These are phyloP conservation scores for Crax fasciolata DNA, from an alignment of 2,797 vertebrate species.

Conservation along the genomic window DNA sequence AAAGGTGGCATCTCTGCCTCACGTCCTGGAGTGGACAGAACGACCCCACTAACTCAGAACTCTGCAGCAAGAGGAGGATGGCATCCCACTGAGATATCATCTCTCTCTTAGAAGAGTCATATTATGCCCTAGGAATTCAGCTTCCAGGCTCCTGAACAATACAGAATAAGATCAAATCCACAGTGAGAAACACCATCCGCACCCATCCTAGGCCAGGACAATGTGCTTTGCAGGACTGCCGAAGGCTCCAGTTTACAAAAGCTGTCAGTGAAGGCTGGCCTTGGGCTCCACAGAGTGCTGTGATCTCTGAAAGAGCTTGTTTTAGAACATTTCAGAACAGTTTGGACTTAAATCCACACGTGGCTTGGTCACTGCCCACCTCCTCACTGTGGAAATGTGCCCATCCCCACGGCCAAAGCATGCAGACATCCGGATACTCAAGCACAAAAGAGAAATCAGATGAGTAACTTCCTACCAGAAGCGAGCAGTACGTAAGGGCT, in stretches of 20 bases:
- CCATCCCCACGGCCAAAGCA: background rate
- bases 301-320: background rate
- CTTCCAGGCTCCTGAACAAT: background rate
- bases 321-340: background rate
- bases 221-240: background rate
- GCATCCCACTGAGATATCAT: background rate
- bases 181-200: background rate
- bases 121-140: background rate
- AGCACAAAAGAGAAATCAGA: background rate
- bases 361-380: background rate
- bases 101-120: background rate
- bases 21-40: background rate
- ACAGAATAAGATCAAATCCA: background rate
- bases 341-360: accelerated
- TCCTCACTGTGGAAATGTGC: accelerated
- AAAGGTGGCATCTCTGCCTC: background rate
- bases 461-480: background rate
- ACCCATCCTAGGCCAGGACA: background rate
- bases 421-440: background rate
- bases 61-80: background rate
- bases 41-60: background rate
- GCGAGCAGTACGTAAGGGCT: background rate
- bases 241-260: background rate
- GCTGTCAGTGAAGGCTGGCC: background rate
- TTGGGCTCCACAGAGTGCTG: background rate